Evolutionary conservation across 2,113 vertebrate species (phyloP), one percentile per base, ranked within the genome.

Genomic region (Perognathus longimembris): DNA sequence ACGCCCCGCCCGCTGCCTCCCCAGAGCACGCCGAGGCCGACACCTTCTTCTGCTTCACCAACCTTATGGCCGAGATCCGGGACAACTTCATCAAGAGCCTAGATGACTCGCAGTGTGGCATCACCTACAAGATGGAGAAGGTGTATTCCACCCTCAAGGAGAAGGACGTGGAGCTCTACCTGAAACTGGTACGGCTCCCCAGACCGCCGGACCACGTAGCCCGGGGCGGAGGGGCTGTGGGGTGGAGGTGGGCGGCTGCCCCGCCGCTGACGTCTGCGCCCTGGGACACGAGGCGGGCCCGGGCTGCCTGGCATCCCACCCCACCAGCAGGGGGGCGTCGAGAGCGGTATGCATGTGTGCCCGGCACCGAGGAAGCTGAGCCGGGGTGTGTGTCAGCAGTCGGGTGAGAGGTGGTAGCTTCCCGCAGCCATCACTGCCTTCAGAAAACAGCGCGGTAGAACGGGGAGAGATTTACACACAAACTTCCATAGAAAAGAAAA

Each of bases 71-170:
- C 0, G 99, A 99, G 98, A 99, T 99, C 98, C 98, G 99, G 76
- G 99, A 99, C 97, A 99, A 99, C 97, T 99, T 99, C 98, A 99
- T 99, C 97, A 99, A 99, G 97, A 99, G 99, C 95, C 97, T 99
- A 88, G 99, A 99, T 42, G 99, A 99, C 97, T 99, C 99, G 0
- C 99, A 99, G 97, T 99, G 99, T 36, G 99, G 99, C 74, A 99
- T 99, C 97, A 99, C 99, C 32, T 99, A 98, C 97, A 99, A 99
- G 97, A 99, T 99, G 99, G 99, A 99, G 97, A 99, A 98, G 22
- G 99, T 99, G 70, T 99, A 99, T 93, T 99, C 99, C 54, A 99
- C 99, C 90, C 97, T 99, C 88, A 99, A 99, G 93, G 99, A 99
- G 42, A 99, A 99, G 71, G 99, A 99, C 67, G 95, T 98, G 90